Evolutionary conservation across 1,140 invertebrate genomes (phyloP), one percentile per base, ranked within the genome.

Genomic region (Calephelis virginiensis): DNA sequence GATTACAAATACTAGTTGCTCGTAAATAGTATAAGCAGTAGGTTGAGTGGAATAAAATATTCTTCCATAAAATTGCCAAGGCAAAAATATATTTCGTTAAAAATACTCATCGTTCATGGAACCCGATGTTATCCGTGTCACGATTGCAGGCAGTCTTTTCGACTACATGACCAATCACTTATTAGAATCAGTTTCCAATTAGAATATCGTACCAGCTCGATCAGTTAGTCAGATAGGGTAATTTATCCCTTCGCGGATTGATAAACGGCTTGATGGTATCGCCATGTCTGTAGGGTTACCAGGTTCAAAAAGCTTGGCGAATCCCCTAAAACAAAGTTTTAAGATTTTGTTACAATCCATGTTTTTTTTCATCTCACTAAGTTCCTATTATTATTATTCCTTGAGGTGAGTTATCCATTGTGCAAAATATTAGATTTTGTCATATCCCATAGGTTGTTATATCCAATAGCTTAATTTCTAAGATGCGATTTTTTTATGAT

Each of bases 251-350:
- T 68, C 40, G 69, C 64, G 49, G 76, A 73, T 75, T 81, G 77
- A 81, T 79, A 78, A 74, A 77, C 70, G 69, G 76, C 65, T 45
- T 56, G 75, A 77, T 77, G 53, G 53, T 74, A 81, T 81, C 78
- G 61, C 14, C 40, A 43, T 43, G 8, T 43, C 8, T 7, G 40
- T 43, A 43, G 40, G 40, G 40, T 43, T 43, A 43, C 40, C 40
- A 43, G 40, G 40, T 43, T 43, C 40, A 43, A 43, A 43, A 8
- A 43, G 8, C 40, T 6, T 9, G 40, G 40, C 1, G 7, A 43
- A 7, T 43, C 40, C 3, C 8, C 40, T 43, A 9, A 43, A 43
- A 40, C 7, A 40, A 7, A 9, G 6, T 43, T 43, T 8, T 43
- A 43, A 43, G 40, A 8, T 43, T 43, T 43, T 43, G 7, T 43